These are phyloP conservation scores for Tursiops truncatus DNA, from an alignment of 2,113 vertebrate species.

Conservation along the genomic window DNA sequence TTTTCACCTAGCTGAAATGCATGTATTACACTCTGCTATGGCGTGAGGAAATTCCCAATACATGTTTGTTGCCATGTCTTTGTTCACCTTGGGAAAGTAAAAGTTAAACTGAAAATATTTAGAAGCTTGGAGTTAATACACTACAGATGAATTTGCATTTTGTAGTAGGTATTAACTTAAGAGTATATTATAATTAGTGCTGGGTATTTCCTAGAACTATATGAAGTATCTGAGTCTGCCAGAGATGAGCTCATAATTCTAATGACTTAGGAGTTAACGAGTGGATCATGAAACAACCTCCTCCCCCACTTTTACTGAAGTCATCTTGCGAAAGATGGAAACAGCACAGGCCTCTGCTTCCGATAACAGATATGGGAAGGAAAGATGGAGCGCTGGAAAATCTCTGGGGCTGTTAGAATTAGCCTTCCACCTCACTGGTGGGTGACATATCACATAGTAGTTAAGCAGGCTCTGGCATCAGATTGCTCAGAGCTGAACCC, in stretches of 20 bases:
- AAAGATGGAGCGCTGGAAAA: not conserved
- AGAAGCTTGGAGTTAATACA: not conserved
- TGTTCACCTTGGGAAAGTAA: conserved; percentile 5
- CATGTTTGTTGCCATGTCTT: not conserved
- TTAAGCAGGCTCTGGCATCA: not conserved
- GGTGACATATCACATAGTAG: not conserved
- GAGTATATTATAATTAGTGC: not conserved
- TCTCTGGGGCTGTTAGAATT: not conserved
- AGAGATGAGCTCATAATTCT: conserved; percentile 22
- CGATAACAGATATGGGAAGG: not conserved
- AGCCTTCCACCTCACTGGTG: not conserved
- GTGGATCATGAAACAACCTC: not conserved
- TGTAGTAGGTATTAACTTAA: not conserved
- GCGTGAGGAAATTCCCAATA: not conserved
- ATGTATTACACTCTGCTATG: not conserved
- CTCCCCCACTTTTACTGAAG: not conserved
- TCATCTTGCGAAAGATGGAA: not conserved
- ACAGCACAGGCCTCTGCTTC: not conserved
- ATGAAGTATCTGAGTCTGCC: not conserved
- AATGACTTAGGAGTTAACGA: conserved; percentile 13
- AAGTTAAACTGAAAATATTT: conserved; percentile 37
- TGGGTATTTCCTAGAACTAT: not conserved
- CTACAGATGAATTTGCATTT: not conserved
- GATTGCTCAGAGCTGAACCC: not conserved
- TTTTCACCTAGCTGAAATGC: not conserved